These are phyloP conservation scores for Bos javanicus DNA, from an alignment of 2,113 vertebrate species.

Conservation along the genomic window DNA sequence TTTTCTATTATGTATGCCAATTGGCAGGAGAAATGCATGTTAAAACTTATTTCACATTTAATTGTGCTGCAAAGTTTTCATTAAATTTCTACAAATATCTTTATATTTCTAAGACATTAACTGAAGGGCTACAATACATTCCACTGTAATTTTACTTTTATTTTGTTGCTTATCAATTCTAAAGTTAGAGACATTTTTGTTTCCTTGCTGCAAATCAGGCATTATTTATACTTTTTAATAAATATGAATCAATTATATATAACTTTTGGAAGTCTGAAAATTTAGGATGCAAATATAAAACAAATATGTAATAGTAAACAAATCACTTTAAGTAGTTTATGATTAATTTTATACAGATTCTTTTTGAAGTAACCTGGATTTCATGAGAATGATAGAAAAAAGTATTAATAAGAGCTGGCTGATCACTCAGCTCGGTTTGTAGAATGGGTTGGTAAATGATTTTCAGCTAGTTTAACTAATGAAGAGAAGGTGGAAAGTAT, in stretches of 20 bases:
- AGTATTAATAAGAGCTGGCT: background rate
- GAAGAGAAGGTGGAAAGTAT: background rate
- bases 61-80: slow-evolving; percentile 77
- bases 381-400: slow-evolving; percentile 26
- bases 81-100: slow-evolving; percentile 69
- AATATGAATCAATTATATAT: slow-evolving; percentile 10
- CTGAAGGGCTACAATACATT: slow-evolving; percentile 33
- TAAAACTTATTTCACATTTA: slow-evolving; percentile 78
- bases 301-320: slow-evolving; percentile 8
- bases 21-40: slow-evolving; percentile 76
- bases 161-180: slow-evolving; percentile 9
- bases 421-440: background rate
- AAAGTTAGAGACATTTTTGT: background rate
- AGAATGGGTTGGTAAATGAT: background rate
- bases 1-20: slow-evolving; percentile 83
- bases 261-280: slow-evolving; percentile 10
- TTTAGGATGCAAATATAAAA: background rate
- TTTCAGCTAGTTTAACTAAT: slow-evolving; percentile 2
- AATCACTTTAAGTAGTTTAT: slow-evolving; percentile 38
- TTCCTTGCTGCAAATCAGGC: background rate
- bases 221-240: background rate
- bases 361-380: background rate
- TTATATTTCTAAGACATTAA: slow-evolving; percentile 49
- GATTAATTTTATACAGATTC: background rate
- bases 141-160: slow-evolving; percentile 15